Conservation (phyloP, 2,797 vertebrate genomes). For the Chiloscyllium punctatum region DNA sequence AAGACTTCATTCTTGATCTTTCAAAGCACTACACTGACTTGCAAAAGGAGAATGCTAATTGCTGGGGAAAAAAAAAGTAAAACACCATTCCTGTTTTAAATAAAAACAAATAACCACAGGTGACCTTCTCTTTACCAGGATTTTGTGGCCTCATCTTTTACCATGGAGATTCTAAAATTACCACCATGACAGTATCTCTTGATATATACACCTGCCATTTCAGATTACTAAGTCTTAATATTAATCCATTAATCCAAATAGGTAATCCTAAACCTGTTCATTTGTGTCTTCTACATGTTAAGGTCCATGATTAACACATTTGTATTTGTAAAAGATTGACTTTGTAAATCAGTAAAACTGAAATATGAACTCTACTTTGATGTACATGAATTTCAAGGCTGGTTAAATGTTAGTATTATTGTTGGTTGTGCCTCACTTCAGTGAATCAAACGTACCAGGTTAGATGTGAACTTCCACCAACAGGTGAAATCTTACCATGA, state of each 20-base stretch:
- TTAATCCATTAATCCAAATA: background rate
- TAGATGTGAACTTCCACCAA: background rate
- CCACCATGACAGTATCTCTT: conserved; percentile 14
- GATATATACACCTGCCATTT: background rate
- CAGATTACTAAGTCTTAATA: conserved; percentile 14
- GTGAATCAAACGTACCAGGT: background rate
- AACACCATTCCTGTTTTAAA: background rate
- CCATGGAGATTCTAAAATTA: conserved; percentile 1
- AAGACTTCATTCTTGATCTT: background rate
- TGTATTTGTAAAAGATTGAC: conserved; percentile 38
- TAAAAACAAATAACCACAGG: background rate
- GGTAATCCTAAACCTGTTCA: conserved; percentile 24
- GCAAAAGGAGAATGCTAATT: background rate
- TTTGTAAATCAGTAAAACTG: conserved; percentile 35
- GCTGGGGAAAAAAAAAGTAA: background rate
- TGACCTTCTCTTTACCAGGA: conserved; percentile 8
- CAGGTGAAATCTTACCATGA: background rate
- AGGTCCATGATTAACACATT: conserved; percentile 24
- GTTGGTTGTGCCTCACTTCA: conserved; percentile 32
- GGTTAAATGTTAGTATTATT: conserved; percentile 36
- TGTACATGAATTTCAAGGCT: conserved; percentile 33
- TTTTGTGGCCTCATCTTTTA: background rate
- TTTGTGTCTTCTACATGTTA: conserved; percentile 33
- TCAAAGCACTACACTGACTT: background rate
- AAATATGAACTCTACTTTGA: conserved; percentile 32